These are phyloP conservation scores for Sycon ciliatum DNA, from an alignment of 37 sponge, comb jelly and placozoan species.

Conservation along the genomic window DNA sequence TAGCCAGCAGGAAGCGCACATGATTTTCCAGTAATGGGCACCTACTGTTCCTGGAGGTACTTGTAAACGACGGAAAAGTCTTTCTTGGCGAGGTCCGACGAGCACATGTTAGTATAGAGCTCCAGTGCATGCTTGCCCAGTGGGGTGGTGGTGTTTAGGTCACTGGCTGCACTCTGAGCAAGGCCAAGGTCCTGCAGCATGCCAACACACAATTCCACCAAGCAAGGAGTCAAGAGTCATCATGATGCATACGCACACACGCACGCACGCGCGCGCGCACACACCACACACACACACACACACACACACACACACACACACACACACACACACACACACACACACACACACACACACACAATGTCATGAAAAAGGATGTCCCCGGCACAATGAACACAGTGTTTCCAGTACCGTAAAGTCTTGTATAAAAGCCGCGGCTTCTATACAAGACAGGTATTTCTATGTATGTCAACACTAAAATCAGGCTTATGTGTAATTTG, in stretches of 20 bases:
- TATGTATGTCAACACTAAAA: too few species aligned
- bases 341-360: constrained; percentile 17
- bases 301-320: constrained; percentile 14
- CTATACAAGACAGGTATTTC: too few species aligned
- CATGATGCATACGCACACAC: constrained; percentile 10
- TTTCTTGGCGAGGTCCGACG: constrained; percentile 50
- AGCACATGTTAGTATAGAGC: constrained; percentile 68
- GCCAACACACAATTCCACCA: constrained; percentile 2
- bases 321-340: constrained; percentile 25
- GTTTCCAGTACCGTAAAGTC: too few species aligned
- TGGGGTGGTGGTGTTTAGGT: constrained; percentile 36
- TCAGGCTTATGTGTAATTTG: too few species aligned
- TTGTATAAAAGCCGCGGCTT: too few species aligned
- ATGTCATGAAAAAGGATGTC: background rate
- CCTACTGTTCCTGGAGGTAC: constrained; percentile 51
- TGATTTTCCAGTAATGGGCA: too few species aligned
- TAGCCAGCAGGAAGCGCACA: too few species aligned
- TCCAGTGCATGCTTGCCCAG: constrained; percentile 69
- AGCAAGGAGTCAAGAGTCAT: background rate
- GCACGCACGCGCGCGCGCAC: background rate
- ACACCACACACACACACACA: constrained; percentile 23
- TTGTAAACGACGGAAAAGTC: constrained; percentile 85
- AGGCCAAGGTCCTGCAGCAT: constrained; percentile 70
- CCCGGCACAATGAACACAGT: too few species aligned
- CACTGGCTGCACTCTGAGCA: constrained; percentile 57